Percentiles rank a stretch among this genome's conserved stretches.
These are phyloP conservation scores for Morpho achilles DNA, from an alignment of 2,888 invertebrate species.

Conservation along the genomic window DNA sequence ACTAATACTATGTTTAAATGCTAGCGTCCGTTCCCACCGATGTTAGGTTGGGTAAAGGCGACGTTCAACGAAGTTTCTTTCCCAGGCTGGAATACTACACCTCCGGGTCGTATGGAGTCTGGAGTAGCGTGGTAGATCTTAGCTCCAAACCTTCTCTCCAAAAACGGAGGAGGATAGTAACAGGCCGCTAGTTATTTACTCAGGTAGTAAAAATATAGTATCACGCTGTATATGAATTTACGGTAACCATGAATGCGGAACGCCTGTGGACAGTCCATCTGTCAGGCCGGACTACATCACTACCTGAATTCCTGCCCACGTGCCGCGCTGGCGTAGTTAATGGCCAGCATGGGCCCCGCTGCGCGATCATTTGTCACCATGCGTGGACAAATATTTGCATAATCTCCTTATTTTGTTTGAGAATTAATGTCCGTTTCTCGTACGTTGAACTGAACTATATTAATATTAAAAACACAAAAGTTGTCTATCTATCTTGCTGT, in stretches of 20 bases:
- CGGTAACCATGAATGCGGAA: slow-evolving; percentile 21
- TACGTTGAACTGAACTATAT: not conserved
- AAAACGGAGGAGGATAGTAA: no score
- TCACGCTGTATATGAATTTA: not conserved
- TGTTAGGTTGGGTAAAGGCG: no score
- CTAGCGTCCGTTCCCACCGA: no score
- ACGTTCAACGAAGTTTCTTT: no score
- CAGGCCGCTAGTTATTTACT: no score
- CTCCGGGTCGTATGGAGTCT: no score
- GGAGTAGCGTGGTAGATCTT: no score
- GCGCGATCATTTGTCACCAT: slow-evolving; percentile 61
- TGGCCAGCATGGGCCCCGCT: slow-evolving; percentile 57
- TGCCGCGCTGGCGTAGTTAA: slow-evolving; percentile 49
- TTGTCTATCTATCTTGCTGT: no score
- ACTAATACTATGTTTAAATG: no score
- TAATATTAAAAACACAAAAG: no score
- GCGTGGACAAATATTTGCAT: slow-evolving; percentile 30
- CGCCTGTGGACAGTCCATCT: slow-evolving; percentile 49
- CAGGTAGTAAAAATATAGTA: not conserved
- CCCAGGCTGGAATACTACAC: no score
- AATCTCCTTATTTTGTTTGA: slow-evolving; percentile 13
- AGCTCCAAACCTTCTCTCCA: no score
- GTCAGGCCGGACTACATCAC: slow-evolving; percentile 40
- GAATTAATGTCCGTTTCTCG: not conserved
- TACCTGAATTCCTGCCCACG: slow-evolving; percentile 60